Conservation (phyloP, 2,888 invertebrate species). For the Diplolepis rosae region DNA sequence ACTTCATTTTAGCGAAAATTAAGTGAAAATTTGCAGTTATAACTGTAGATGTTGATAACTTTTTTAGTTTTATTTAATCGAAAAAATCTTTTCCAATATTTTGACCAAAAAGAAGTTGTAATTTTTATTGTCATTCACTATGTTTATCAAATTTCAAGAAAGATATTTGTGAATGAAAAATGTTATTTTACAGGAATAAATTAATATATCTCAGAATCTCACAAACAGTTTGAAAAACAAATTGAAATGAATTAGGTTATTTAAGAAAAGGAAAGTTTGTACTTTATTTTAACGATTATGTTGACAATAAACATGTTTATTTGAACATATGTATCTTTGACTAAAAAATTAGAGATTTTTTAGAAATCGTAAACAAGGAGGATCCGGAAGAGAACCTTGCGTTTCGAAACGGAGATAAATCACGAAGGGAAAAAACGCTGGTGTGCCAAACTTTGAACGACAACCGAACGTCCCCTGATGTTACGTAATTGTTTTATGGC, state of each 20-base stretch:
- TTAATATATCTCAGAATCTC: too few species aligned
- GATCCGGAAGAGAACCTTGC: slow-evolving; percentile 34
- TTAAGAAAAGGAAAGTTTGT: background rate
- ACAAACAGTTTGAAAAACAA: too few species aligned
- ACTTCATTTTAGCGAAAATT: too few species aligned
- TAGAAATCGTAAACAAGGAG: slow-evolving; percentile 11
- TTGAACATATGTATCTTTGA: background rate
- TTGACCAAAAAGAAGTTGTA: too few species aligned
- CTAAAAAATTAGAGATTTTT: slow-evolving; percentile 4
- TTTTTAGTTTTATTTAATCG: background rate
- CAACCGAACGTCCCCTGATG: slow-evolving; percentile 42
- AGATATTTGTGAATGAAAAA: too few species aligned
- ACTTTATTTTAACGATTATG: too few species aligned
- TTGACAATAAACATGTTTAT: background rate
- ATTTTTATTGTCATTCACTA: too few species aligned
- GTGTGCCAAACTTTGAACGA: slow-evolving; percentile 41
- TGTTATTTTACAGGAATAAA: too few species aligned
- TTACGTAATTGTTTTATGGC: slow-evolving; percentile 60
- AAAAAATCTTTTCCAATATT: background rate
- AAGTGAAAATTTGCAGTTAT: too few species aligned
- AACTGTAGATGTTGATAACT: too few species aligned
- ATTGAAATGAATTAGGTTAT: background rate
- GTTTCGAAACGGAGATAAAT: slow-evolving; percentile 43
- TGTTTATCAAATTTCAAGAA: too few species aligned
- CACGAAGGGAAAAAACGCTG: slow-evolving; percentile 39